Conservation (phyloP, 2,888 invertebrate species). For the Limnephilus lunatus region DNA sequence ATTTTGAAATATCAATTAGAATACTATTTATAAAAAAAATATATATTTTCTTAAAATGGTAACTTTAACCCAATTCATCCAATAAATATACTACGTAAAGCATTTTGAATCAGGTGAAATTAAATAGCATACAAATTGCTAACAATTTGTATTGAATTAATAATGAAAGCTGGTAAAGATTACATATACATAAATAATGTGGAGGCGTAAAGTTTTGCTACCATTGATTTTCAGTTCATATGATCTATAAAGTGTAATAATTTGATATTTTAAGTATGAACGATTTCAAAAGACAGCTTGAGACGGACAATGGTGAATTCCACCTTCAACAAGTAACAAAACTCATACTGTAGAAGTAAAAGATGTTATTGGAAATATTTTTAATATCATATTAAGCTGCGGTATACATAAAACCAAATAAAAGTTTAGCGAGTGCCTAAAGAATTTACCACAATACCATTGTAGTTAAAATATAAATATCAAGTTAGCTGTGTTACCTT, state of each 20-base stretch:
- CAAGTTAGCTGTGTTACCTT: constrained; percentile 1
- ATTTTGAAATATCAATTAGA: neutral
- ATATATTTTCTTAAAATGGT: neutral
- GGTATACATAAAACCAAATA: neutral
- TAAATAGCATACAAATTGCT: neutral
- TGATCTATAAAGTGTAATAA: neutral
- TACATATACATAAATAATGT: neutral
- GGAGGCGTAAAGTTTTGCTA: neutral
- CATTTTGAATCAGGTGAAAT: neutral
- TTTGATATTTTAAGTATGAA: neutral
- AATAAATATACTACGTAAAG: neutral
- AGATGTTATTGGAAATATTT: neutral
- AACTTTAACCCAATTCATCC: neutral
- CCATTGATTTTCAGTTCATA: neutral
- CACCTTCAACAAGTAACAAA: neutral
- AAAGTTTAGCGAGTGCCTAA: neutral
- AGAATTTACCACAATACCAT: neutral
- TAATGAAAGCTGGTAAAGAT: neutral
- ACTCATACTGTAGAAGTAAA: neutral
- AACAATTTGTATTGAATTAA: neutral
- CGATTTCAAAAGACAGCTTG: neutral
- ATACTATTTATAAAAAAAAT: neutral
- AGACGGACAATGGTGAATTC: neutral
- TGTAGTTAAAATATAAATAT: constrained; percentile 9
- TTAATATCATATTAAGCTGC: constrained; percentile 42